These are phyloP conservation scores for Cerastis rubricosa DNA, from an alignment of 2,888 invertebrate species.

Conservation along the genomic window DNA sequence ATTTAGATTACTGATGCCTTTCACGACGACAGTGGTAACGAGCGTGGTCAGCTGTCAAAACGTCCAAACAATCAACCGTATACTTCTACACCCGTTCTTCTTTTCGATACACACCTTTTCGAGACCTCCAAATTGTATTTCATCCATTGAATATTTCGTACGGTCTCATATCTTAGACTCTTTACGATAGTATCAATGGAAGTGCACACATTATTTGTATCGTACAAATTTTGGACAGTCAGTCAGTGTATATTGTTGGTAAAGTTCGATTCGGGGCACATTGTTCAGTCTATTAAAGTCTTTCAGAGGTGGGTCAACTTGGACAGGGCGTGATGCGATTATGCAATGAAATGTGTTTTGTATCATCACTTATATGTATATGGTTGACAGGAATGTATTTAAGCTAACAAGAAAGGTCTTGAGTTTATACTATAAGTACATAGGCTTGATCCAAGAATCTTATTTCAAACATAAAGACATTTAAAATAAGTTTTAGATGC, in stretches of 20 bases:
- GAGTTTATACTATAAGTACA: slow-evolving; percentile 62
- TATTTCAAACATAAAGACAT: slow-evolving; percentile 4
- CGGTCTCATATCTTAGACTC: neutral
- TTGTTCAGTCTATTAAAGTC: slow-evolving; percentile 89
- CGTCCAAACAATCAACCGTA: slow-evolving; percentile 89
- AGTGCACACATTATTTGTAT: slow-evolving; percentile 3
- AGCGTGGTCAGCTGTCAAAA: slow-evolving; percentile 90
- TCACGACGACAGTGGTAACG: slow-evolving; percentile 90
- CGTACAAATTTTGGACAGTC: slow-evolving; percentile 63
- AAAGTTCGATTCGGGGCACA: slow-evolving; percentile 80
- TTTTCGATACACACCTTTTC: slow-evolving; percentile 56
- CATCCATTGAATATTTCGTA: slow-evolving; percentile 58
- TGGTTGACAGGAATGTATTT: slow-evolving; percentile 76
- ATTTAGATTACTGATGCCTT: slow-evolving; percentile 89
- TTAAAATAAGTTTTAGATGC: neutral
- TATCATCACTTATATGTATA: slow-evolving; percentile 78
- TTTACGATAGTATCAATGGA: slow-evolving; percentile 68
- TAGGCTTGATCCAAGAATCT: no score
- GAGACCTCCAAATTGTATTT: slow-evolving; percentile 46
- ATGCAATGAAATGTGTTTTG: slow-evolving; percentile 79
- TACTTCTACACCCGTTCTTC: slow-evolving; percentile 67
- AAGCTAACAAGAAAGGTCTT: slow-evolving; percentile 73
- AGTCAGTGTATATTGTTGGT: slow-evolving; percentile 67
- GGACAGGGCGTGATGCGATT: slow-evolving; percentile 85
- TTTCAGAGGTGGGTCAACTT: slow-evolving; percentile 87